Evolutionary conservation across 37 sponge, comb jelly and placozoan genomes (phyloP).

Genomic region (Bolinopsis microptera): DNA sequence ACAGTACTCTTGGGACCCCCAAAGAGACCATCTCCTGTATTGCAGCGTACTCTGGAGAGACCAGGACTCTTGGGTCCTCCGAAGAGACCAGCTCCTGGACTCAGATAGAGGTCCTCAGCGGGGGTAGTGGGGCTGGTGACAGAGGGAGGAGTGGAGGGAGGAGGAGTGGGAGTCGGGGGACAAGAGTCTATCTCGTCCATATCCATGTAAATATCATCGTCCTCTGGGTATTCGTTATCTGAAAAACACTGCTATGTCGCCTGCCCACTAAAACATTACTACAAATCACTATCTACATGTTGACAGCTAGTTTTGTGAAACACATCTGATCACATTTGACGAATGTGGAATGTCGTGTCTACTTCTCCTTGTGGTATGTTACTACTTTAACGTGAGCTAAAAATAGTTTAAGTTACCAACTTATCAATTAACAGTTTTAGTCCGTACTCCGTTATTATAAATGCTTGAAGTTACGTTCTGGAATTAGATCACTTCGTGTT

Average conservation of each 20-base stretch:
- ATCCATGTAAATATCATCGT: conserved; percentile 25
- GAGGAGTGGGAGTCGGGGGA: conserved; percentile 1
- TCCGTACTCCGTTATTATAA: no score
- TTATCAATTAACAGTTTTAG: no score
- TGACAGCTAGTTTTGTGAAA: no score
- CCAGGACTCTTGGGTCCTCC: background rate
- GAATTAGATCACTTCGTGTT: no score
- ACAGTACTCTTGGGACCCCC: background rate
- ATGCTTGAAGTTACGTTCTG: no score
- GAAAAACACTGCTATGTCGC: background rate
- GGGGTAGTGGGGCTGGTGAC: background rate
- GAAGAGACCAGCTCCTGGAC: background rate
- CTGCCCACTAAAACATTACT: no score
- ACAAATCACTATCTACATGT: no score
- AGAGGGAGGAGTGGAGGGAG: background rate
- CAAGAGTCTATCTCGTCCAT: background rate
- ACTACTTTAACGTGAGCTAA: no score
- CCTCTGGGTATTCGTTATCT: conserved; percentile 3
- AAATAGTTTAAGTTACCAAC: no score
- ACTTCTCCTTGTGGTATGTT: no score
- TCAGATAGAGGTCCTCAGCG: background rate
- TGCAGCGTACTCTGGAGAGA: background rate
- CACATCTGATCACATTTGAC: no score
- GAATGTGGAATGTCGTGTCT: no score
- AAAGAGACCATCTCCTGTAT: background rate